Conservation (phyloP, 2,113 vertebrate genomes). For the Aptenodytes patagonicus region DNA sequence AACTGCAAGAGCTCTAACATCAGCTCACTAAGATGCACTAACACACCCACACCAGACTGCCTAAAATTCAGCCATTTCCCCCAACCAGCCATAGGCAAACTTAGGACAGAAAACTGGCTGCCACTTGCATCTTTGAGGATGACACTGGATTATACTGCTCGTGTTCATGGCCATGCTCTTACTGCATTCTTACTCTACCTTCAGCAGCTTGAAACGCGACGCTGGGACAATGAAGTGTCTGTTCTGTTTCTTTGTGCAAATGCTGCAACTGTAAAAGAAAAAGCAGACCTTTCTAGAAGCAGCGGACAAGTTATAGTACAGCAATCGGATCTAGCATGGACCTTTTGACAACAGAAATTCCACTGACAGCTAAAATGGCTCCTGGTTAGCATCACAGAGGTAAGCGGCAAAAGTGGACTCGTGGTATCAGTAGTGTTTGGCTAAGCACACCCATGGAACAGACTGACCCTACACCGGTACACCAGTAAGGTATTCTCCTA, state of each 20-base stretch:
- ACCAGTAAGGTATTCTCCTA: neutral
- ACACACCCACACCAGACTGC: neutral
- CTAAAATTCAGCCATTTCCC: neutral
- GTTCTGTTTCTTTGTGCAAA: slow-evolving; percentile 97
- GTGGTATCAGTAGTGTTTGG: neutral
- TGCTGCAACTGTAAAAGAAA: slow-evolving; percentile 86
- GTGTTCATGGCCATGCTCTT: neutral
- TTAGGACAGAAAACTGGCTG: neutral
- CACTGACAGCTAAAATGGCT: neutral
- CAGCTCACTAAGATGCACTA: neutral
- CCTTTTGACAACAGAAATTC: neutral
- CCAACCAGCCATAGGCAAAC: neutral
- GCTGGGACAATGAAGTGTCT: slow-evolving; percentile 92
- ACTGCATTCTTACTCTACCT: slow-evolving; percentile 74
- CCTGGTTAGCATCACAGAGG: neutral
- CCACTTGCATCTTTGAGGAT: neutral
- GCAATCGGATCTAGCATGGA: neutral
- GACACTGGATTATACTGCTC: neutral
- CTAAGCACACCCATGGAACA: neutral
- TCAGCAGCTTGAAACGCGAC: slow-evolving; percentile 84
- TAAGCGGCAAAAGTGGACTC: neutral
- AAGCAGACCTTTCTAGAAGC: neutral
- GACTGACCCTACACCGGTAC: neutral
- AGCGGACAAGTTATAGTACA: neutral
- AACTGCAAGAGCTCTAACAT: neutral